These are phyloP conservation scores for Caenorhabditis wallacei DNA, from an alignment of 2,888 invertebrate genomes.

Conservation along the genomic window DNA sequence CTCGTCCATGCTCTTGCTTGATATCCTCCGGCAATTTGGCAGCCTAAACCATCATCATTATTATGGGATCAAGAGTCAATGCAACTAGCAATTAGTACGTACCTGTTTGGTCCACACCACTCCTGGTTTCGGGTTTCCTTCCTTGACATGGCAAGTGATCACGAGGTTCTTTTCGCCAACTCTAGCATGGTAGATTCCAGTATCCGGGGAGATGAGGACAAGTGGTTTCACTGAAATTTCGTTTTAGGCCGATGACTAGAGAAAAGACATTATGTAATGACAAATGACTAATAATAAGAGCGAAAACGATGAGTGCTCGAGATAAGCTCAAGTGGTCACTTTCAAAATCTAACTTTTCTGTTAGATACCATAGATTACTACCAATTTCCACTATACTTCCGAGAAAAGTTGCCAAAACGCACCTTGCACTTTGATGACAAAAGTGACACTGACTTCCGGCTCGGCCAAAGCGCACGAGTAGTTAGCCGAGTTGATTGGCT, in stretches of 20 bases:
- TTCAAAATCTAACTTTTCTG: neutral
- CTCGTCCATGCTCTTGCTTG: slow-evolving; percentile 49
- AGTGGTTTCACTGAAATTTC: slow-evolving; percentile 66
- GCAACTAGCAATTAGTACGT: slow-evolving; percentile 35
- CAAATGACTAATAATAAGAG: slow-evolving; percentile 62
- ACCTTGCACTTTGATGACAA: slow-evolving; percentile 70
- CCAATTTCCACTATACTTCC: slow-evolving; percentile 4
- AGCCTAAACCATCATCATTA: slow-evolving; percentile 49
- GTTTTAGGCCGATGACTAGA: neutral
- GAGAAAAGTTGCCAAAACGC: slow-evolving; percentile 24
- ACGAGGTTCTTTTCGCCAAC: slow-evolving; percentile 70
- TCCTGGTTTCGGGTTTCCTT: slow-evolving; percentile 76
- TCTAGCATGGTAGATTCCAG: slow-evolving; percentile 60
- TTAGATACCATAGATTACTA: neutral
- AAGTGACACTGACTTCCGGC: slow-evolving; percentile 58
- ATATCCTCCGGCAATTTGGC: slow-evolving; percentile 59
- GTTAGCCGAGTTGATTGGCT: slow-evolving; percentile 73
- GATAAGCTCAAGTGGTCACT: slow-evolving; percentile 33
- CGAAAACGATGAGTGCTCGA: slow-evolving; percentile 34
- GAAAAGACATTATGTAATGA: slow-evolving; percentile 55
- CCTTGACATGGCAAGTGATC: slow-evolving; percentile 73
- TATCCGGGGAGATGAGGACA: slow-evolving; percentile 64
- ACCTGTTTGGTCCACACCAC: slow-evolving; percentile 73
- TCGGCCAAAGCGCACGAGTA: slow-evolving; percentile 73
- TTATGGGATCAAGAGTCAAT: slow-evolving; percentile 52